These are phyloP conservation scores for Indicator maculatus DNA, from an alignment of 2,113 vertebrate genomes.

Conservation along the genomic window DNA sequence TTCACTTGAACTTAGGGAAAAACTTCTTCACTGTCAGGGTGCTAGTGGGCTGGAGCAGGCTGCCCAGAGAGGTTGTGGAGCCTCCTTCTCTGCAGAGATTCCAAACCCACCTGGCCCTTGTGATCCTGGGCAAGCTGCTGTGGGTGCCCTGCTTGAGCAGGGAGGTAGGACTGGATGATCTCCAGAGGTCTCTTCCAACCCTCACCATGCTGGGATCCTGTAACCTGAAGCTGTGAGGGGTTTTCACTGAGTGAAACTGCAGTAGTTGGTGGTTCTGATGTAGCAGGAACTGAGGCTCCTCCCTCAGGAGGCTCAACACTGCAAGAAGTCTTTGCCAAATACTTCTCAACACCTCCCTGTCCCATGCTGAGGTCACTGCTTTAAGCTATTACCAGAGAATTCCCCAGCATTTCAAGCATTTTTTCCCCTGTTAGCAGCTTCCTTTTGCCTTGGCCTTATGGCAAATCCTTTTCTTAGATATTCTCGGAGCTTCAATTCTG, in stretches of 20 bases:
- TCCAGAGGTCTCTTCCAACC: too few relatives aligned
- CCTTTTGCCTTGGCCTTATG: background rate
- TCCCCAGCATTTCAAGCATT: background rate
- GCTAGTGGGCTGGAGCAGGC: too few relatives aligned
- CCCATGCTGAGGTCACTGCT: background rate
- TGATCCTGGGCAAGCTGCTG: too few relatives aligned
- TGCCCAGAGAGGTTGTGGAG: too few relatives aligned
- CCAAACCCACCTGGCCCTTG: too few relatives aligned
- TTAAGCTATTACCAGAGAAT: background rate
- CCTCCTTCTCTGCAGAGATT: too few relatives aligned
- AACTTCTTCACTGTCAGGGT: too few relatives aligned
- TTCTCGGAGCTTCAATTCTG: background rate
- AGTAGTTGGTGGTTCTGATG: background rate
- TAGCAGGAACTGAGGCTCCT: rapidly evolving
- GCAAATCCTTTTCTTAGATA: background rate
- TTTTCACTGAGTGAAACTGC: rapidly evolving
- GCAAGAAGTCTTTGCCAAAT: background rate
- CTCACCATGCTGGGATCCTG: too few relatives aligned
- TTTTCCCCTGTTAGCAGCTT: background rate
- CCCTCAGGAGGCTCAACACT: background rate
- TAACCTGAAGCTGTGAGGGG: background rate
- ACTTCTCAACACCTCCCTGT: background rate
- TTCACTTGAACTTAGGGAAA: too few relatives aligned
- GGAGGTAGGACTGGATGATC: too few relatives aligned
- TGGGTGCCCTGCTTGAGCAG: too few relatives aligned